A percentile compares a stretch with the other conserved stretches of the same genome.
Conservation (phyloP, 2,888 invertebrate genomes). For the Chorisops tibialis region DNA sequence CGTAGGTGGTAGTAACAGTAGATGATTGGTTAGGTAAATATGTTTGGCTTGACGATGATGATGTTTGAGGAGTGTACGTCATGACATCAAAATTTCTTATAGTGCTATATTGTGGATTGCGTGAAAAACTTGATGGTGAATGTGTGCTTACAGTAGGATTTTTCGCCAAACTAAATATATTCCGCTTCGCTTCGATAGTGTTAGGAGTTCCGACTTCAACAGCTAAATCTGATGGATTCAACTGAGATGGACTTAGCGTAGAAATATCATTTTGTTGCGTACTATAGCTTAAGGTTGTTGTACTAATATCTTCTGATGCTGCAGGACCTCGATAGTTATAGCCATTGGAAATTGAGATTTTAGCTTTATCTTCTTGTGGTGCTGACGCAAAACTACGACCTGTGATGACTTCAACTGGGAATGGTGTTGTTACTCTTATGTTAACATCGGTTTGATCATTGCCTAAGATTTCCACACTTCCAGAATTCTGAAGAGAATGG, state of each 20-base stretch:
- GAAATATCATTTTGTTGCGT: background rate
- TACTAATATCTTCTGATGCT: background rate
- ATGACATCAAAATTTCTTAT: background rate
- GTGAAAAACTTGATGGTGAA: background rate
- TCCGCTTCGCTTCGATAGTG: background rate
- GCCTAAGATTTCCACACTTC: slow-evolving; percentile 4
- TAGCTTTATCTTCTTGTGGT: background rate
- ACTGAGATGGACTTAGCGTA: background rate
- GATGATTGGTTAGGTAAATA: slow-evolving; percentile 38
- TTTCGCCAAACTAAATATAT: background rate
- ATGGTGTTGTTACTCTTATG: slow-evolving; percentile 1
- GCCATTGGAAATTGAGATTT: background rate
- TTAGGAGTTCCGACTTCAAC: background rate
- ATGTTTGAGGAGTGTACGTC: slow-evolving; percentile 1
- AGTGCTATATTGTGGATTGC: background rate
- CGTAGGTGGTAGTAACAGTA: background rate
- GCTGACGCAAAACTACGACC: background rate
- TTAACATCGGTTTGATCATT: slow-evolving; percentile 10
- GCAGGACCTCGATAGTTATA: slow-evolving; percentile 6
- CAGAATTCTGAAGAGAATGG: background rate
- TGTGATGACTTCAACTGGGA: slow-evolving; percentile 5
- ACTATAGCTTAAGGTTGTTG: slow-evolving; percentile 5
- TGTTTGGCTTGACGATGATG: slow-evolving; percentile 45
- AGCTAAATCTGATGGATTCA: background rate
- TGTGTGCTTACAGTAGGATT: background rate